A percentile compares a stretch with the other conserved stretches of the same genome.
These are phyloP conservation scores for Leptopilina syphax DNA, from an alignment of 2,888 invertebrate species.

Conservation along the genomic window DNA sequence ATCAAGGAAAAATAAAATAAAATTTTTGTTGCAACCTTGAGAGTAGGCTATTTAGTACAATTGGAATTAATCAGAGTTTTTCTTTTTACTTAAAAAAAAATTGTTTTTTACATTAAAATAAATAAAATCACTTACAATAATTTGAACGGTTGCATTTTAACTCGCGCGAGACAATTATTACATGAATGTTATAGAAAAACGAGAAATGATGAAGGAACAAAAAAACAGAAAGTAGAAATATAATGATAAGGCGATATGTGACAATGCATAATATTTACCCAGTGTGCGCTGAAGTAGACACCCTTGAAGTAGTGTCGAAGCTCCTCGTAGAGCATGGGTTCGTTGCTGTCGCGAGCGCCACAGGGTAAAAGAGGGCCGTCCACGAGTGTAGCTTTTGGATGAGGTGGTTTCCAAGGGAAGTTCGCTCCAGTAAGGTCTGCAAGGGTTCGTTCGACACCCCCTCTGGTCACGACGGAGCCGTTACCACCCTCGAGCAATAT, in stretches of 20 bases:
- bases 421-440: constrained; percentile 82
- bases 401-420: constrained; percentile 90
- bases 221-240: neutral
- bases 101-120: too few relatives aligned
- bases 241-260: constrained; percentile 32
- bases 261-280: constrained; percentile 81
- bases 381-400: constrained; percentile 73
- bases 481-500: constrained; percentile 83
- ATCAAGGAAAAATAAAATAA: too few relatives aligned
- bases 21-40: too few relatives aligned
- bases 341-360: constrained; percentile 72
- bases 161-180: too few relatives aligned
- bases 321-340: constrained; percentile 79
- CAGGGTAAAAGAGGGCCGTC: constrained; percentile 74
- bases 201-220: too few relatives aligned
- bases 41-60: too few relatives aligned
- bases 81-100: too few relatives aligned
- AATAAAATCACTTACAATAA: too few relatives aligned
- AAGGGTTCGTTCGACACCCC: constrained; percentile 82
- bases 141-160: too few relatives aligned
- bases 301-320: constrained; percentile 84
- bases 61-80: too few relatives aligned
- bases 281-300: constrained; percentile 92
- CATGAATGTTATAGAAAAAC: too few relatives aligned
- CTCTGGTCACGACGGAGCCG: constrained; percentile 83